Evolutionary conservation across 2,113 vertebrate genomes (phyloP).

Genomic region (Campylorhamphus procurvoides): DNA sequence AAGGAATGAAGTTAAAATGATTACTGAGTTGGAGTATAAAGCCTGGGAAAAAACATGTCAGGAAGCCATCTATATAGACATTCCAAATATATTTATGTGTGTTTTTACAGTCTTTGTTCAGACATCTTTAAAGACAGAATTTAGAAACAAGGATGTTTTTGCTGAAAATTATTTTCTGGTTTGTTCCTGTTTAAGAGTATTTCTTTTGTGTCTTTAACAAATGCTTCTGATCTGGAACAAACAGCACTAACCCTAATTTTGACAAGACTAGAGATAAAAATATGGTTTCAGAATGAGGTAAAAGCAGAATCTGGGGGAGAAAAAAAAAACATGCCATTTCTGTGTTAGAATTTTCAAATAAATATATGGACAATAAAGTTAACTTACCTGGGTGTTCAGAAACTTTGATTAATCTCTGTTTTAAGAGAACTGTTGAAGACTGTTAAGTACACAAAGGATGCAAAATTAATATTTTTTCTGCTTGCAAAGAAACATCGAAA

Average conservation of each 20-base stretch:
- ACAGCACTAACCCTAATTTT: neutral
- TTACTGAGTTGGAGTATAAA: neutral
- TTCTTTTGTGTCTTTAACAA: neutral
- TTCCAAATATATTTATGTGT: neutral
- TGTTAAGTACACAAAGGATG: neutral
- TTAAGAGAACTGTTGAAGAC: neutral
- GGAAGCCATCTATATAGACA: neutral
- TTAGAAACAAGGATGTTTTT: neutral
- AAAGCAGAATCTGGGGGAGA: neutral
- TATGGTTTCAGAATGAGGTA: neutral
- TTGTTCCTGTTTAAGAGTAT: neutral
- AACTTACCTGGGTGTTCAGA: neutral
- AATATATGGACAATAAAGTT: neutral
- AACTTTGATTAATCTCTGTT: neutral
- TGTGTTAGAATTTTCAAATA: neutral
- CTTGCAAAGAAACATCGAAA: neutral
- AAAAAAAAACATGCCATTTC: neutral
- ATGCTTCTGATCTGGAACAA: neutral
- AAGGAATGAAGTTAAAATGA: neutral
- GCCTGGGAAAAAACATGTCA: neutral
- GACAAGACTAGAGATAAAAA: neutral
- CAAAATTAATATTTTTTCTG: neutral
- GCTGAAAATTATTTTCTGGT: neutral
- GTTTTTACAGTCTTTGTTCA: neutral
- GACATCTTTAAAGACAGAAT: neutral